phyloP scores from a whole-genome alignment of 2,888 invertebrate species.

The Caenorhabditis auriculariae region DNA sequence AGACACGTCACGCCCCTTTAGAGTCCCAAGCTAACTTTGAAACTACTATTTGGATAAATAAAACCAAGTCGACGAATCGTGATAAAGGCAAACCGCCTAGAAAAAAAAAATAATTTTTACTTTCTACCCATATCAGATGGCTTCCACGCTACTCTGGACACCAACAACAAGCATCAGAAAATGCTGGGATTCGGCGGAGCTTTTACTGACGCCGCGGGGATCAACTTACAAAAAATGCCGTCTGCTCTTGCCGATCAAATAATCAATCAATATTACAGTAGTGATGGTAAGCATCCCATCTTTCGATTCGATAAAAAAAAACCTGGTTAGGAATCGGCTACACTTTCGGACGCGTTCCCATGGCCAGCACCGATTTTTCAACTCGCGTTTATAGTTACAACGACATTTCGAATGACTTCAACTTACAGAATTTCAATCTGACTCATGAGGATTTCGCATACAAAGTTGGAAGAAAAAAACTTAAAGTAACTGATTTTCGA shows the following conservation, averaged over 20 bases:
- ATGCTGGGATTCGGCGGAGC: conserved; percentile 73
- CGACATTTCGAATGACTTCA: conserved; percentile 68
- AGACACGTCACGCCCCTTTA: too few relatives aligned
- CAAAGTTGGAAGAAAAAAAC: conserved; percentile 66
- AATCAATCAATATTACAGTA: conserved; percentile 28
- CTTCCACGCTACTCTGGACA: too few relatives aligned
- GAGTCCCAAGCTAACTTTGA: too few relatives aligned
- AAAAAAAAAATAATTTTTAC: too few relatives aligned
- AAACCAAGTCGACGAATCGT: too few relatives aligned
- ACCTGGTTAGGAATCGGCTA: conserved; percentile 75
- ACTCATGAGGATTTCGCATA: conserved; percentile 73
- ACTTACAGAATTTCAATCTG: conserved; percentile 72
- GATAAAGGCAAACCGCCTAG: too few relatives aligned
- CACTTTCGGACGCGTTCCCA: conserved; percentile 78
- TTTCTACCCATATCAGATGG: too few relatives aligned
- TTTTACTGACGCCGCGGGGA: conserved; percentile 75
- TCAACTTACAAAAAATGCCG: conserved; percentile 74
- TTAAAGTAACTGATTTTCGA: too few relatives aligned
- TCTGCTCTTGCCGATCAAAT: conserved; percentile 65
- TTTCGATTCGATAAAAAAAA: background rate
- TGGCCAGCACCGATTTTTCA: conserved; percentile 85
- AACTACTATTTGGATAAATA: too few relatives aligned
- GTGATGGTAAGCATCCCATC: background rate
- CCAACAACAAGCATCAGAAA: conserved; percentile 54
- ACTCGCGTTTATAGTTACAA: conserved; percentile 79